These are phyloP conservation scores for Drosophila infuscata DNA, from an alignment of 2,888 invertebrate species.

Conservation along the genomic window DNA sequence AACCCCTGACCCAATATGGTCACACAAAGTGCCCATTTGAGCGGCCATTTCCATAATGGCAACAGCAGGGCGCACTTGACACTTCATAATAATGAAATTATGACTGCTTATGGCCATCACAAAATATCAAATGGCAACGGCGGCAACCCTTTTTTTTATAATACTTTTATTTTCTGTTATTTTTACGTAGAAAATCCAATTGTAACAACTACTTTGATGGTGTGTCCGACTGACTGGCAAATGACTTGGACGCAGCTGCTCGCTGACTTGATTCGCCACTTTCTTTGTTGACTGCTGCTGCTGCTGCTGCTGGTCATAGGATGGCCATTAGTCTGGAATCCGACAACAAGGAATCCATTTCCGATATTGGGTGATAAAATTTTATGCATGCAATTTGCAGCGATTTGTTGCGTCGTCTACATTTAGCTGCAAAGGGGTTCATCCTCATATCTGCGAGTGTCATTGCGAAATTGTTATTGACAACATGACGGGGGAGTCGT, in stretches of 20 bases:
- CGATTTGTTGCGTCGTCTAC: constrained; percentile 73
- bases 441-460: constrained; percentile 38
- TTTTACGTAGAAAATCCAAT: constrained; percentile 36
- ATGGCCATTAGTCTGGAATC: constrained; percentile 74
- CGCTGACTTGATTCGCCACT: constrained; percentile 10
- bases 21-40: constrained; percentile 72
- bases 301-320: constrained; percentile 54
- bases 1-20: constrained; percentile 36
- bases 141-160: constrained; percentile 53
- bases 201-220: constrained; percentile 54
- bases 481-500: constrained; percentile 69
- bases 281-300: constrained; percentile 49
- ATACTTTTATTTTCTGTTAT: constrained; percentile 26
- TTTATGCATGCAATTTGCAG: constrained; percentile 80
- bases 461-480: constrained; percentile 77
- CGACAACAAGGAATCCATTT: constrained; percentile 75
- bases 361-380: constrained; percentile 82
- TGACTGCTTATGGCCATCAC: constrained; percentile 71
- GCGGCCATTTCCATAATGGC: constrained; percentile 66
- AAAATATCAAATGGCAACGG: constrained; percentile 44
- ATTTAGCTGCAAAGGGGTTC: constrained; percentile 38
- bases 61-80: constrained; percentile 59
- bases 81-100: constrained; percentile 80
- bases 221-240: constrained; percentile 47
- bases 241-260: constrained; percentile 47